Evolutionary conservation across 1,140 invertebrate species (phyloP).

Genomic region (Cotesia glomerata): DNA sequence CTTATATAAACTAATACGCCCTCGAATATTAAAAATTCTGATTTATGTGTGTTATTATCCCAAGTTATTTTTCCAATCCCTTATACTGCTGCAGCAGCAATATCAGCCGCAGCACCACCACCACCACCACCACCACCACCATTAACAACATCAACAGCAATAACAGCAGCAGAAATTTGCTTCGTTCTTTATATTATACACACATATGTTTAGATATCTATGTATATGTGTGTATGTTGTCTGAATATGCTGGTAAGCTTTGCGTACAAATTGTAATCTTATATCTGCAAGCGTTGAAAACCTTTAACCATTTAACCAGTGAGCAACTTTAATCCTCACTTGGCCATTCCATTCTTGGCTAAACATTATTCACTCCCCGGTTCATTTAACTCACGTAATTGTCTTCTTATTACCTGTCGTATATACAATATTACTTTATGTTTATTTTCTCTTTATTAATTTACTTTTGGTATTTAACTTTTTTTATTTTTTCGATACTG

Average conservation of each 20-base stretch:
- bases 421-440: conserved; percentile 15
- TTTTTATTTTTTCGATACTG: no score
- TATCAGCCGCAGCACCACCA: no score
- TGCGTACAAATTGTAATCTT: conserved; percentile 26
- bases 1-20: conserved; percentile 52
- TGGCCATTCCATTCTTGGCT: background rate
- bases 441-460: background rate
- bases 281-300: background rate
- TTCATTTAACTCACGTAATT: conserved; percentile 34
- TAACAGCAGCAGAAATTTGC: background rate
- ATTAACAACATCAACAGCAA: no score
- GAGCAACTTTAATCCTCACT: conserved; percentile 20
- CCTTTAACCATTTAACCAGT: background rate
- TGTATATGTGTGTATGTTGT: background rate
- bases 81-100: background rate
- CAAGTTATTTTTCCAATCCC: conserved; percentile 55
- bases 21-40: conserved; percentile 61
- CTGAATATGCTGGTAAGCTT: background rate
- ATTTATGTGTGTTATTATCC: conserved; percentile 64
- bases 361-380: conserved; percentile 26
- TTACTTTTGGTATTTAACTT: no score
- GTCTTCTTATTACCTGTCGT: conserved; percentile 34
- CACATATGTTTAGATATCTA: background rate
- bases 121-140: no score
- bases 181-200: background rate